These are phyloP conservation scores for Sandelia bainsii DNA, from an alignment of 2,797 vertebrate genomes.

Conservation along the genomic window DNA sequence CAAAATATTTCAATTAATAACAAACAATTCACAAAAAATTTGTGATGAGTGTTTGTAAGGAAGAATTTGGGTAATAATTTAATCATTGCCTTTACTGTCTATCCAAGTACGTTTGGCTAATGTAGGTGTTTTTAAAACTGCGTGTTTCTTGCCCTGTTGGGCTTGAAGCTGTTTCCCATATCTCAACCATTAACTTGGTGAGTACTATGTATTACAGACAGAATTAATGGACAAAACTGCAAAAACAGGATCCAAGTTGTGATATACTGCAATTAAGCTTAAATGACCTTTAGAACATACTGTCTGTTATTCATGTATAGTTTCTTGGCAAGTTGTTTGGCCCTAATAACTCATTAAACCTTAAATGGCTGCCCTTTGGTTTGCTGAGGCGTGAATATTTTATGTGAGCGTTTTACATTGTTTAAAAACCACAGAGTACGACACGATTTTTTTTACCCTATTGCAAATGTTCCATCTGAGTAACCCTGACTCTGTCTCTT, in stretches of 20 bases:
- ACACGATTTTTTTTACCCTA: conserved; percentile 17
- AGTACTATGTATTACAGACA: not conserved
- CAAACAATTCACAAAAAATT: no score
- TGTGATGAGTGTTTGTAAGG: not conserved
- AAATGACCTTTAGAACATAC: conserved; percentile 72
- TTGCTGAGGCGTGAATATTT: conserved; percentile 66
- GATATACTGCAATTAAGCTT: not conserved
- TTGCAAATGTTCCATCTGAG: conserved; percentile 7
- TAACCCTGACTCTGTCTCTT: not conserved
- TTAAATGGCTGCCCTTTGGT: conserved; percentile 59
- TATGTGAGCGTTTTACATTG: conserved; percentile 37
- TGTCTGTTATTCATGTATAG: conserved; percentile 76
- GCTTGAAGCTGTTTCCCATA: not conserved
- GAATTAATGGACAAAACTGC: not conserved
- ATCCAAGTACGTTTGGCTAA: no score
- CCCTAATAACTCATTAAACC: conserved; percentile 72
- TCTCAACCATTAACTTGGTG: not conserved
- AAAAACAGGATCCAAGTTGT: conserved; percentile 4
- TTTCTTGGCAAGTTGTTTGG: conserved; percentile 58
- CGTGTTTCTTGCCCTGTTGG: no score
- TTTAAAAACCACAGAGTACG: conserved; percentile 36
- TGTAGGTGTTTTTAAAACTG: no score
- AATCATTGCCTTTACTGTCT: no score
- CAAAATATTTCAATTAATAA: no score
- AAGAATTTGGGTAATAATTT: not conserved